These are phyloP conservation scores for Maniola hyperantus DNA, from an alignment of 2,888 invertebrate species.

Conservation along the genomic window DNA sequence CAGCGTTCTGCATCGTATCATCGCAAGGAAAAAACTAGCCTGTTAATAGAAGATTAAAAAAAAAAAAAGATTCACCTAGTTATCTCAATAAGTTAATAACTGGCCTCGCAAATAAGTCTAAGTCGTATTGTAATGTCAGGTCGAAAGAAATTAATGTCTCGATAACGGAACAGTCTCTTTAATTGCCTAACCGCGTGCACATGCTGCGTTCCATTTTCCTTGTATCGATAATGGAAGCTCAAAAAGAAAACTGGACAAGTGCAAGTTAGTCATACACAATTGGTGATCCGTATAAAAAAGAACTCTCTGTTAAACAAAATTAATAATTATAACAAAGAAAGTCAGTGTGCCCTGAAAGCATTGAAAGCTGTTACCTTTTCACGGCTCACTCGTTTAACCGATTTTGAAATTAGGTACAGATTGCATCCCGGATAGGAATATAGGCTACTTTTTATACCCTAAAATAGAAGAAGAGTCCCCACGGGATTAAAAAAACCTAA, in stretches of 20 bases:
- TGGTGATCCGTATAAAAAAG: too few species aligned
- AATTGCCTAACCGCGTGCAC: slow-evolving; percentile 42
- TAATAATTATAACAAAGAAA: too few species aligned
- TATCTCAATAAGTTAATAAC: not conserved
- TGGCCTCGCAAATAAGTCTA: not conserved
- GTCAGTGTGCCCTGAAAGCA: too few species aligned
- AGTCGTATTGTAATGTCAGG: slow-evolving; percentile 27
- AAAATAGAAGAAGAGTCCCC: too few species aligned
- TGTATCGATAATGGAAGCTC: slow-evolving; percentile 61
- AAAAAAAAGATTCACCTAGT: not conserved
- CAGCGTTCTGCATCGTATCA: not conserved
- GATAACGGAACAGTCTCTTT: slow-evolving; percentile 37
- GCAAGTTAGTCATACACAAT: too few species aligned
- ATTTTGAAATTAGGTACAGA: too few species aligned
- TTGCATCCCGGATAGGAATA: too few species aligned
- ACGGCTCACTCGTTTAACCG: too few species aligned
- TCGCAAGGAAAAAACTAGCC: not conserved
- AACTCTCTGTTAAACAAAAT: too few species aligned
- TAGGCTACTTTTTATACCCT: too few species aligned
- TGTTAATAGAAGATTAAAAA: not conserved
- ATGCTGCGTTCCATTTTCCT: slow-evolving; percentile 46
- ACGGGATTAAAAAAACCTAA: too few species aligned
- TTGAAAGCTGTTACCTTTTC: too few species aligned
- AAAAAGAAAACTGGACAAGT: slow-evolving; percentile 44
- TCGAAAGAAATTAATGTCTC: slow-evolving; percentile 35